A percentile compares a stretch with the other conserved stretches of the same genome.
Evolutionary conservation across 2,888 invertebrate genomes (phyloP).

Genomic region (Oligia strigilis): DNA sequence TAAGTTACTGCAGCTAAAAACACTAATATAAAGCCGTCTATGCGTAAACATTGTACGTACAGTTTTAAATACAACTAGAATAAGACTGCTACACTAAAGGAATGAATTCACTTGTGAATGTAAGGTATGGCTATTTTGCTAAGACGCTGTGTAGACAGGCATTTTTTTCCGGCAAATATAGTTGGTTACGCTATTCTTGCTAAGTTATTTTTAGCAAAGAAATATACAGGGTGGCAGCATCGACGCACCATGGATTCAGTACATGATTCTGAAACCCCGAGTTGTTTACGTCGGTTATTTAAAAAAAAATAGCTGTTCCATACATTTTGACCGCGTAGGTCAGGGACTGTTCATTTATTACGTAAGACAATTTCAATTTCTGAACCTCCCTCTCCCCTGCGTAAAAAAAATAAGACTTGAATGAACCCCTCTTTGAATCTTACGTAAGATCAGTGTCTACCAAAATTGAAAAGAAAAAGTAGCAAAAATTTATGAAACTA

Average conservation of each 20-base stretch:
- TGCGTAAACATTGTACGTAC: not conserved
- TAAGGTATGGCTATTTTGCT: conserved; percentile 1
- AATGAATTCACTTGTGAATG: conserved; percentile 21
- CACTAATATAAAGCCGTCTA: conserved; percentile 16
- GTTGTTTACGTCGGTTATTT: no score
- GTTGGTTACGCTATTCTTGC: not conserved
- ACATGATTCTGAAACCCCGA: not conserved
- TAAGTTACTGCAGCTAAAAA: conserved; percentile 27
- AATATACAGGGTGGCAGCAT: not conserved
- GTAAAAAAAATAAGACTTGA: no score
- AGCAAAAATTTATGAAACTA: no score
- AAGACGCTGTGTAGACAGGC: conserved; percentile 20
- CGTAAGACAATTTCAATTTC: no score
- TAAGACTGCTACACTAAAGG: conserved; percentile 5
- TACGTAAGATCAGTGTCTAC: no score
- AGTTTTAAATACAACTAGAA: not conserved
- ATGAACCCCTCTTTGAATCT: no score
- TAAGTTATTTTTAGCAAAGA: not conserved
- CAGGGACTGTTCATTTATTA: no score
- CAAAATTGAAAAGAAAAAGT: no score
- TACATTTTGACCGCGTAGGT: no score
- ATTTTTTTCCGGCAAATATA: not conserved
- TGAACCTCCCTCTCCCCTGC: no score
- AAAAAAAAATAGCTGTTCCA: no score
- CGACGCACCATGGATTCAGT: not conserved